Evolutionary conservation across 1,140 invertebrate genomes (phyloP).

Genomic region (Mercenaria mercenaria): DNA sequence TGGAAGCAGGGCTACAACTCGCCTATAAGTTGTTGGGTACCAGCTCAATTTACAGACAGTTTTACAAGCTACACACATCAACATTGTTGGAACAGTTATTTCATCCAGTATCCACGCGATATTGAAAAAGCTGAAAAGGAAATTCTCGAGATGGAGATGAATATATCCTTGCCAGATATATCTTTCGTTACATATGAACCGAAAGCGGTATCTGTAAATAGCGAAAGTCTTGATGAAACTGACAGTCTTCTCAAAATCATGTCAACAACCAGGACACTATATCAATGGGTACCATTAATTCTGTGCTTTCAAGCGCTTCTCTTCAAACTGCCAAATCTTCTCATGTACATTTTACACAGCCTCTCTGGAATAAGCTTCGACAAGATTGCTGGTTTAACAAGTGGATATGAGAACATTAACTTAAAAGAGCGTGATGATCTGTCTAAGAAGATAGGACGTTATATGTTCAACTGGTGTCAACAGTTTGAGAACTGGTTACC

Average conservation of each 20-base stretch:
- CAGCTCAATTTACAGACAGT: neutral
- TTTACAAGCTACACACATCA: too few relatives aligned
- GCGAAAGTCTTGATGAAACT: too few relatives aligned
- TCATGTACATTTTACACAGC: conserved; percentile 25
- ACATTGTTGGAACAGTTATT: neutral
- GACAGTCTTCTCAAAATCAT: too few relatives aligned
- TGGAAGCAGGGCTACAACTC: conserved; percentile 25
- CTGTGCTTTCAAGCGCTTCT: conserved; percentile 26
- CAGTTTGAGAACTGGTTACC: conserved; percentile 24
- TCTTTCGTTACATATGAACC: neutral
- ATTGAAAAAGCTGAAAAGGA: too few relatives aligned
- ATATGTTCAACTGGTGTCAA: conserved; percentile 32
- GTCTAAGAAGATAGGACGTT: neutral
- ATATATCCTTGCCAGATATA: too few relatives aligned
- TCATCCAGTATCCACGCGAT: neutral
- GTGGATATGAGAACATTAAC: neutral
- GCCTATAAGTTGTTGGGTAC: conserved; percentile 29
- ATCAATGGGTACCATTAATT: conserved; percentile 50
- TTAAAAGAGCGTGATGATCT: neutral
- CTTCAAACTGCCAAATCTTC: conserved; percentile 38
- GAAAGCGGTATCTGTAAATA: neutral
- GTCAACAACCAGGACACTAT: neutral
- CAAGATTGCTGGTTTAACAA: conserved; percentile 5
- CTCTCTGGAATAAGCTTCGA: conserved; percentile 32
- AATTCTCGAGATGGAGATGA: too few relatives aligned